Base-by-base conservation (phyloP, 2,888 invertebrate species). In the Latheticus oryzae region DNA sequence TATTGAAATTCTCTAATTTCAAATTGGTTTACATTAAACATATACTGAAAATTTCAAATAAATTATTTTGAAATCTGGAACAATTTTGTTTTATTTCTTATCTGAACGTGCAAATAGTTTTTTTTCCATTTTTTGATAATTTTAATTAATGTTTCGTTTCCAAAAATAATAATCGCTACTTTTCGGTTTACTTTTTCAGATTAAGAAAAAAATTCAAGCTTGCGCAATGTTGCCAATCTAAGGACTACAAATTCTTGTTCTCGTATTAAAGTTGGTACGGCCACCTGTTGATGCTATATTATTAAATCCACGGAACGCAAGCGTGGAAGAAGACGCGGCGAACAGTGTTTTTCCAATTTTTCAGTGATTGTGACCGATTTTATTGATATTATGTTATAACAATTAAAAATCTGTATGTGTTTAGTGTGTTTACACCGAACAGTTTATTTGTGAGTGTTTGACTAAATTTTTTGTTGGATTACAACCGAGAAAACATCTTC, bases 251-350 rank as follows among this genome's bases (percentile, higher is more conserved):
- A 19, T 2, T 7, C 8, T 11, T 13, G 5, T 42, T 47, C 8
- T n/a, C 1, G 4, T 12, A 30, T 9, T 19, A 2, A 15, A 8
- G 52, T 52, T 43, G 52, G 52, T 9, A 42, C 1, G n/a, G 16
- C 28, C 19, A 38, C 37, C 50, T 55, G 55, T 55, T 55, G 55
- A 55, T 48, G 28, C 38, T 33, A 21, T 30, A 38, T 26, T 5
- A 37, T 55, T 55, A 55, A 55, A 55, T 55, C 26, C 28, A 35
- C 38, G 24, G 21, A 55, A 55, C 47, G 55, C 47, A 55, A 55
- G 55, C 47, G 55, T 55, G 47, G 17, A 55, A 55, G 37, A 40
- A 48, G 47, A 55, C 55, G 55, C 47, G 55, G 47, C 23, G 47
- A 55, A 55, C 55, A 8, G 38, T 48, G 15, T 42, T 37, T 37